Conservation (phyloP, 1,140 invertebrate genomes). For the Drosophila pruinosa region DNA sequence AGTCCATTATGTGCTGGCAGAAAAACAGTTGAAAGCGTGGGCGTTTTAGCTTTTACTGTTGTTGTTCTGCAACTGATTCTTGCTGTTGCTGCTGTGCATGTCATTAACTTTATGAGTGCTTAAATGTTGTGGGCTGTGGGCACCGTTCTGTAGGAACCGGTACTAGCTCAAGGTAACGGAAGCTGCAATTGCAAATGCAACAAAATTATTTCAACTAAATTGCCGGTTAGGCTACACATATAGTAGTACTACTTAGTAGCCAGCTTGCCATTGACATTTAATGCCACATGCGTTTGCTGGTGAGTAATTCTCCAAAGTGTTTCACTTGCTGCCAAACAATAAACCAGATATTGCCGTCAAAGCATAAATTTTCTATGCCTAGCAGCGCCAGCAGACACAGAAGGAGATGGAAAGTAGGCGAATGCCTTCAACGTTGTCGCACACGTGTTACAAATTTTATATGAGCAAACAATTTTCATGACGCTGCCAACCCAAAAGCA, state of each 20-base stretch:
- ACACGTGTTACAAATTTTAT: constrained; percentile 81
- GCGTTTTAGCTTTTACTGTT: constrained; percentile 28
- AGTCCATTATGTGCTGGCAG: constrained; percentile 24
- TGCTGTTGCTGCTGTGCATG: constrained; percentile 52
- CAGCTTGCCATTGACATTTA: constrained; percentile 45
- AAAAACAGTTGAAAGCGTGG: constrained; percentile 40
- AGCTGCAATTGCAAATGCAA: constrained; percentile 58
- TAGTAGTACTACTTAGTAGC: not conserved
- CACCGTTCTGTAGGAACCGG: constrained; percentile 5
- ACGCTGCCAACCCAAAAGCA: not conserved
- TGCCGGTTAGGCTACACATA: constrained; percentile 28
- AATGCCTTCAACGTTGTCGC: constrained; percentile 31
- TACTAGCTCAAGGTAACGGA: constrained; percentile 70
- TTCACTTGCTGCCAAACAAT: constrained; percentile 77
- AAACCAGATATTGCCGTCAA: constrained; percentile 56
- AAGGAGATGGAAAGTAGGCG: constrained; percentile 14
- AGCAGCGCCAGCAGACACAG: not conserved
- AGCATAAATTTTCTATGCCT: constrained; percentile 66
- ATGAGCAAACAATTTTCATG: constrained; percentile 69
- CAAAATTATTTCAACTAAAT: constrained; percentile 36
- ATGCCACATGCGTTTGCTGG: not conserved
- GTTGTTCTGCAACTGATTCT: constrained; percentile 1
- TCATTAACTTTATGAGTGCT: constrained; percentile 80
- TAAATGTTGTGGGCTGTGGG: constrained; percentile 48
- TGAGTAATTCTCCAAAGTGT: constrained; percentile 74